Evolutionary conservation across 2,888 invertebrate species (phyloP).

Genomic region (Trichogramma dendrolimi): DNA sequence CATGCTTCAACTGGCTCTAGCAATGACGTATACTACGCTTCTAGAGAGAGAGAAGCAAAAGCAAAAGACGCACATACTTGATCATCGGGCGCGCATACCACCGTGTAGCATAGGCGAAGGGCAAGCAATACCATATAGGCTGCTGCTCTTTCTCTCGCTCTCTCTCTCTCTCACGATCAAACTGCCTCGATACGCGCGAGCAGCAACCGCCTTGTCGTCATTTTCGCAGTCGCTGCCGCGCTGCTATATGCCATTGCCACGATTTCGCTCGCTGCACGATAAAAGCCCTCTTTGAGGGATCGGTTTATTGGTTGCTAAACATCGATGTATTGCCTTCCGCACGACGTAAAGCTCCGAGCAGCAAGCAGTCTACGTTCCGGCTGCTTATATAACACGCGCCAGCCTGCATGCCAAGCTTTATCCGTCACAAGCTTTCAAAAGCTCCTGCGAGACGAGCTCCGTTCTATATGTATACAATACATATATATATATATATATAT

Average conservation of each 20-base stretch:
- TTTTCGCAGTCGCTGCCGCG: constrained; percentile 16
- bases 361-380: constrained; percentile 20
- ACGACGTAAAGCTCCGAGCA: constrained; percentile 38
- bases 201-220: constrained; percentile 6
- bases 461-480: neutral
- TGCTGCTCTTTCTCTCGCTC: neutral
- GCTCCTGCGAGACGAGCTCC: constrained; percentile 32
- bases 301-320: constrained; percentile 53
- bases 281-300: constrained; percentile 52
- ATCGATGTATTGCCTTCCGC: constrained; percentile 51
- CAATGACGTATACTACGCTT: constrained; percentile 35
- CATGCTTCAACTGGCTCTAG: constrained; percentile 42
- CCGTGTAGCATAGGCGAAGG: neutral
- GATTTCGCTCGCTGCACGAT: constrained; percentile 14
- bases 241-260: too few relatives aligned
- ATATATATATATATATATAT: too few relatives aligned
- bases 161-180: too few relatives aligned
- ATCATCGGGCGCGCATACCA: neutral
- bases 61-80: constrained; percentile 22
- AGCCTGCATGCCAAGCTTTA: constrained; percentile 29
- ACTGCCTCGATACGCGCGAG: constrained; percentile 19
- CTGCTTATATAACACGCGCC: constrained; percentile 31
- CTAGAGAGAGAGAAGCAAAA: constrained; percentile 14
- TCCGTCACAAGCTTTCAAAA: constrained; percentile 43
- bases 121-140: neutral